Conservation (phyloP, 1,140 invertebrate species). For the Anastrepha obliqua region DNA sequence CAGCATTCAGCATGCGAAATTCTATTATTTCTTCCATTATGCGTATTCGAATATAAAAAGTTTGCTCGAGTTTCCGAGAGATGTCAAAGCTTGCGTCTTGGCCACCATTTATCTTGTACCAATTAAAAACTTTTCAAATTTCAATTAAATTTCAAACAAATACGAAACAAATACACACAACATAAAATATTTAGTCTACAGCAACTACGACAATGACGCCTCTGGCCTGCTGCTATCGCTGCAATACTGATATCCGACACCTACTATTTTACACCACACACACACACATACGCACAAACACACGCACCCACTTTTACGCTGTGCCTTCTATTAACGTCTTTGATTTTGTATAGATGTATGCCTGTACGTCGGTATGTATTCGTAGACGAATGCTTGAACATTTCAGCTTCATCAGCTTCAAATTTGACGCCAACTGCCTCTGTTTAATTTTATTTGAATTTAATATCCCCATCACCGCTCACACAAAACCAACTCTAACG, state of each 20-base stretch:
- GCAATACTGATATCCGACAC: background rate
- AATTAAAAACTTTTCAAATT: conserved; percentile 51
- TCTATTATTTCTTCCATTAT: conserved; percentile 35
- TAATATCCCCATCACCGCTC: too few relatives aligned
- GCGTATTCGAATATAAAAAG: background rate
- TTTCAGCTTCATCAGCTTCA: too few relatives aligned
- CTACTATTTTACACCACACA: background rate
- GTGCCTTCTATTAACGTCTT: background rate
- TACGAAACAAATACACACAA: background rate
- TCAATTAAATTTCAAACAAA: conserved; percentile 14
- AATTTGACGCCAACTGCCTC: too few relatives aligned
- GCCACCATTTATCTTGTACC: conserved; percentile 15
- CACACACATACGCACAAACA: background rate
- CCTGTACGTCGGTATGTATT: background rate
- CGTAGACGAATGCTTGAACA: too few relatives aligned
- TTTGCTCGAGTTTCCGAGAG: background rate
- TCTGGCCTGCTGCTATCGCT: background rate
- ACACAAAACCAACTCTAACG: too few relatives aligned
- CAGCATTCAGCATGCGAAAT: conserved; percentile 7
- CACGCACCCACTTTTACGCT: background rate
- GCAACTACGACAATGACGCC: too few relatives aligned
- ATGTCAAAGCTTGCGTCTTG: background rate
- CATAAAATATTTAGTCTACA: background rate
- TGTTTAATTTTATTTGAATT: too few relatives aligned
- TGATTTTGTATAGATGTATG: background rate